Conservation (phyloP, 2,888 invertebrate species). For the Gymnoscelis rufifasciata region DNA sequence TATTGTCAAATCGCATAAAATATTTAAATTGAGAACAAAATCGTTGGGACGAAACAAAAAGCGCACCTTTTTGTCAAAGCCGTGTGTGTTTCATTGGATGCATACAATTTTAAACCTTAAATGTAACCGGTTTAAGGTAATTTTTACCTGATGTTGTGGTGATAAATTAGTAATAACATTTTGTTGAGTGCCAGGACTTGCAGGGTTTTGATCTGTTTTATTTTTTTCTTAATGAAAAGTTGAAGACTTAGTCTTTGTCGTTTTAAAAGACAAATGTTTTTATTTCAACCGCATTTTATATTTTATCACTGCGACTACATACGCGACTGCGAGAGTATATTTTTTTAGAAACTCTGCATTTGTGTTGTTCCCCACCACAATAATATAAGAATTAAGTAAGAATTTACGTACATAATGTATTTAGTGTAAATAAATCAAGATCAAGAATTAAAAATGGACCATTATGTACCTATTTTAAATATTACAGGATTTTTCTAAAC, state of each 20-base stretch:
- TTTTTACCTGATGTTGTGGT: constrained; percentile 22
- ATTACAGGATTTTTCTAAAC: too few relatives aligned
- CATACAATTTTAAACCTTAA: constrained; percentile 23
- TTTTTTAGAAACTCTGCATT: too few relatives aligned
- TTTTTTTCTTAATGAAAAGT: constrained; percentile 2
- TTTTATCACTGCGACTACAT: too few relatives aligned
- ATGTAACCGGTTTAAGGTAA: rapidly evolving
- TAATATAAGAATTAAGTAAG: too few relatives aligned
- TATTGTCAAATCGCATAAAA: constrained; percentile 73
- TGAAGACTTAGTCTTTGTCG: neutral
- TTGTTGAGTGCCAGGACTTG: constrained; percentile 24
- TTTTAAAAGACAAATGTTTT: neutral
- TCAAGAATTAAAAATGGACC: too few relatives aligned
- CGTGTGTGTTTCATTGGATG: constrained; percentile 37
- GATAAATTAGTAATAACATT: constrained; percentile 53
- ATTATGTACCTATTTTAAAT: too few relatives aligned
- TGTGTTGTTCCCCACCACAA: too few relatives aligned
- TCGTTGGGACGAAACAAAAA: constrained; percentile 71
- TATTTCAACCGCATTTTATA: too few relatives aligned
- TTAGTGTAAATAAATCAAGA: too few relatives aligned
- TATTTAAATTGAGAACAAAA: constrained; percentile 76
- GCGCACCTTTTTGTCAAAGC: constrained; percentile 55
- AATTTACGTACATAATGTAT: too few relatives aligned
- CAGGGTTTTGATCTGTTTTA: constrained; percentile 14
- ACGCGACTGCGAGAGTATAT: too few relatives aligned